Evolutionary conservation across 2,888 invertebrate genomes (phyloP).

Genomic region (Scelioninae gen. 1): DNA sequence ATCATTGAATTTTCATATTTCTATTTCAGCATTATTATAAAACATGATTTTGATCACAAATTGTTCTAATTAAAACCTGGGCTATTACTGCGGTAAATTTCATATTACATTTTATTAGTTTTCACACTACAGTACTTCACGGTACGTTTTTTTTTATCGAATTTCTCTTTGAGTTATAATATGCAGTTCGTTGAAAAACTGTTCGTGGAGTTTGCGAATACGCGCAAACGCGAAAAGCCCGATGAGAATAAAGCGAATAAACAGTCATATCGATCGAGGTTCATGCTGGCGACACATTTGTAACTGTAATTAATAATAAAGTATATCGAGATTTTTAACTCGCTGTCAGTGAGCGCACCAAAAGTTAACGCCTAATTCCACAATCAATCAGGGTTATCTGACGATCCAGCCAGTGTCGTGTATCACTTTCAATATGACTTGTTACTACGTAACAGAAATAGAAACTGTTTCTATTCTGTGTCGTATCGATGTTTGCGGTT

Average conservation of each 20-base stretch:
- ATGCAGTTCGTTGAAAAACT: no score
- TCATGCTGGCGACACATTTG: slow-evolving; percentile 42
- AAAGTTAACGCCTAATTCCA: slow-evolving; percentile 15
- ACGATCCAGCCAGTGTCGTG: background rate
- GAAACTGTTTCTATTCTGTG: background rate
- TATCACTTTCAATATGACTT: no score
- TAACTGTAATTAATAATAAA: slow-evolving; percentile 60
- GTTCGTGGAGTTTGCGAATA: slow-evolving; percentile 14
- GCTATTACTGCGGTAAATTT: no score
- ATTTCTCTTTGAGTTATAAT: background rate
- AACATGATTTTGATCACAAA: no score
- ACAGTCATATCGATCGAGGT: slow-evolving; percentile 56
- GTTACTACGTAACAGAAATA: background rate
- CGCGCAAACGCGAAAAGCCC: slow-evolving; percentile 58
- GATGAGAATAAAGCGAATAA: slow-evolving; percentile 57
- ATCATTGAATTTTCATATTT: no score
- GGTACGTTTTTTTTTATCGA: no score
- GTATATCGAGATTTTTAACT: slow-evolving; percentile 42
- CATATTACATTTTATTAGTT: no score
- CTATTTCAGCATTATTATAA: no score
- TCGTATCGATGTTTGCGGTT: background rate
- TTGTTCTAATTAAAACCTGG: no score
- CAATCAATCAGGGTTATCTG: slow-evolving; percentile 32
- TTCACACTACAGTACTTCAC: no score
- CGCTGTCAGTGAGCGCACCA: slow-evolving; percentile 22